Base-by-base conservation (phyloP, 2,113 vertebrate genomes). In the Saiga tatarica region DNA sequence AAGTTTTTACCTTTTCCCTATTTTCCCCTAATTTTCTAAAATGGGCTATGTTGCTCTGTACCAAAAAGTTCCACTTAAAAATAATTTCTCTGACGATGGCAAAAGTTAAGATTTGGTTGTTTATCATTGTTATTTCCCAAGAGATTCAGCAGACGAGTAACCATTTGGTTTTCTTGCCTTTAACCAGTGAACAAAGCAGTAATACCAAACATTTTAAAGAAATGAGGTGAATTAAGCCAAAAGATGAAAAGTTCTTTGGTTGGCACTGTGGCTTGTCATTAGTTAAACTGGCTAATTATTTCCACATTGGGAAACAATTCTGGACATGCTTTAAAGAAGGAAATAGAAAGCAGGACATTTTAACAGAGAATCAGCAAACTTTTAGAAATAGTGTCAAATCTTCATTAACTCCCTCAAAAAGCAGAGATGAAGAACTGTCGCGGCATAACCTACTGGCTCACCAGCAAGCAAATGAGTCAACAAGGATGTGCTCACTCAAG, bases 211-310 rank as follows among this genome's bases (percentile, higher is more conserved):
- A 19, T 87, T 93, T 96, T 62, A 82, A 86, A 95, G 74, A 96
- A 87, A 74, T 23, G 39, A 94, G 19, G 42, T 36, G 26, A 89
- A 92, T 91, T 97, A 96, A 97, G 87, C 42, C 60, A 92, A 89
- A 64, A 87, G 84, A 90, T 64, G 64, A 64, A 53, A 82, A 86
- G 33, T 55, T 90, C 62, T 93, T 96, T 91, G 26, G 79, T 25
- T 71, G 53, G 42, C 30, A 92, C 57, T 76, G 82, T 83, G 62
- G 71, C 33, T 67, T 87, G 79, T 82, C 62, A 95, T 82, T 93
- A 89, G 47, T 87, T 88, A 92, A 57, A 89, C 16, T 82, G 91
- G 67, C 26, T 89, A 85, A 92, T 98, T 94, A 74, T 36, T 90
- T 91, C 78, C 76, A 59, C 92, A 67, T 42, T 87, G 89, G 83